These are phyloP conservation scores for Aix galericulata DNA, from an alignment of 2,113 vertebrate genomes.

Conservation along the genomic window DNA sequence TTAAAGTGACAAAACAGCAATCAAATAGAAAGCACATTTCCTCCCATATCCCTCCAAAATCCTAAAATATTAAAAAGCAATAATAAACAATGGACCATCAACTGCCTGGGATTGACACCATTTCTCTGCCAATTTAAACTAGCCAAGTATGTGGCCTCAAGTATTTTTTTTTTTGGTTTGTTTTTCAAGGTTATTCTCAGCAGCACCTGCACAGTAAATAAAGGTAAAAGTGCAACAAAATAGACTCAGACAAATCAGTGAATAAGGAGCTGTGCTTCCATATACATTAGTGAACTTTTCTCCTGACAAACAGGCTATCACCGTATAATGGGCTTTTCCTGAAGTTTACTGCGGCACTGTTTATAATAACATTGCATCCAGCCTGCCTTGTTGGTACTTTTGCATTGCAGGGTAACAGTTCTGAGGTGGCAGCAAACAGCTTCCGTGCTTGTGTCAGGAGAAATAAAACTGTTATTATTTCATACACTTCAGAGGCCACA, in stretches of 20 bases:
- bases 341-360: constrained; percentile 73
- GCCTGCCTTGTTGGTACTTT: constrained; percentile 75
- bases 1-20: neutral
- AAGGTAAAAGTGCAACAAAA: constrained; percentile 63
- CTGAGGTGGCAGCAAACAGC: constrained; percentile 71
- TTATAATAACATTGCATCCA: constrained; percentile 77
- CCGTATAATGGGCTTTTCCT: constrained; percentile 72
- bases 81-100: neutral
- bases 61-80: constrained; percentile 12
- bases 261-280: constrained; percentile 52
- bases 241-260: neutral
- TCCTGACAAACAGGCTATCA: constrained; percentile 67
- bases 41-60: neutral
- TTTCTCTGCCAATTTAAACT: constrained; percentile 32
- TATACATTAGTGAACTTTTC: constrained; percentile 68
- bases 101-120: neutral
- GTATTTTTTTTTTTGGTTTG: neutral
- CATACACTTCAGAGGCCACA: constrained; percentile 82
- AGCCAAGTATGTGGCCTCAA: neutral
- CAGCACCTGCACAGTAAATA: constrained; percentile 63
- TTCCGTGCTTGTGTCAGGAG: constrained; percentile 77
- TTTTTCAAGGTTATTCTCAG: constrained; percentile 48
- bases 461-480: constrained; percentile 88
- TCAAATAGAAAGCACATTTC: neutral
- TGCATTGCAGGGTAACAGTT: constrained; percentile 75